These are phyloP conservation scores for Typhlichthys eigenmanni DNA, from an alignment of 2,797 vertebrate genomes.

Conservation along the genomic window DNA sequence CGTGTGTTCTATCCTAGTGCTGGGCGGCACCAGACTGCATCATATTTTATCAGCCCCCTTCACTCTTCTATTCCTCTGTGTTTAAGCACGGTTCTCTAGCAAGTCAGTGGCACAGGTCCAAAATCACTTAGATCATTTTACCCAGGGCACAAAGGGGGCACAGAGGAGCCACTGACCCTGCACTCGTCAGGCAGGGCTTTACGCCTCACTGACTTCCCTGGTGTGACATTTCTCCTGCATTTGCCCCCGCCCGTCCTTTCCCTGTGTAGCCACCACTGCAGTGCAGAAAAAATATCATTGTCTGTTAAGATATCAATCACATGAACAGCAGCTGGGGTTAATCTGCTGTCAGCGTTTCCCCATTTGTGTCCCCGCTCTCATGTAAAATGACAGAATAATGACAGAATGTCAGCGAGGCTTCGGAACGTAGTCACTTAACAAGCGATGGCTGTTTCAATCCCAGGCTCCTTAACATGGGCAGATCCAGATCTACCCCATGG, in stretches of 20 bases:
- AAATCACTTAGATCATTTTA: constrained; percentile 89
- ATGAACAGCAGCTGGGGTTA: constrained; percentile 80
- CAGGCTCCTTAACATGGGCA: constrained; percentile 31
- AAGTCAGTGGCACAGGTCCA: constrained; percentile 78
- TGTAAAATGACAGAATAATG: constrained; percentile 76
- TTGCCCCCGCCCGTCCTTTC: constrained; percentile 68
- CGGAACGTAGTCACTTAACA: constrained; percentile 53
- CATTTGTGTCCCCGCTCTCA: constrained; percentile 64
- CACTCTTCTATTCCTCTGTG: constrained; percentile 57
- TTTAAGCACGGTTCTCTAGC: constrained; percentile 70
- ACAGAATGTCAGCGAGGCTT: constrained; percentile 71
- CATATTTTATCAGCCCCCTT: constrained; percentile 28
- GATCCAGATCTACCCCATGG: constrained; percentile 38
- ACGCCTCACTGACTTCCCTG: constrained; percentile 76
- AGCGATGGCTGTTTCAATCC: constrained; percentile 45
- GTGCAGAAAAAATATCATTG: constrained; percentile 75
- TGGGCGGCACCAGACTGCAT: constrained; percentile 37
- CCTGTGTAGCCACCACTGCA: constrained; percentile 64
- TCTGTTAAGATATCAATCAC: constrained; percentile 81
- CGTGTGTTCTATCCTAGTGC: constrained; percentile 23
- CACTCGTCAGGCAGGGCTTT: constrained; percentile 72
- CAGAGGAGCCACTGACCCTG: constrained; percentile 75
- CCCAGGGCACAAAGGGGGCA: constrained; percentile 77
- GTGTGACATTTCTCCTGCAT: constrained; percentile 79
- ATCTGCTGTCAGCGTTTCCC: constrained; percentile 74